Evolutionary conservation across 2,888 invertebrate species (phyloP).

Genomic region (Hartigia nigra): DNA sequence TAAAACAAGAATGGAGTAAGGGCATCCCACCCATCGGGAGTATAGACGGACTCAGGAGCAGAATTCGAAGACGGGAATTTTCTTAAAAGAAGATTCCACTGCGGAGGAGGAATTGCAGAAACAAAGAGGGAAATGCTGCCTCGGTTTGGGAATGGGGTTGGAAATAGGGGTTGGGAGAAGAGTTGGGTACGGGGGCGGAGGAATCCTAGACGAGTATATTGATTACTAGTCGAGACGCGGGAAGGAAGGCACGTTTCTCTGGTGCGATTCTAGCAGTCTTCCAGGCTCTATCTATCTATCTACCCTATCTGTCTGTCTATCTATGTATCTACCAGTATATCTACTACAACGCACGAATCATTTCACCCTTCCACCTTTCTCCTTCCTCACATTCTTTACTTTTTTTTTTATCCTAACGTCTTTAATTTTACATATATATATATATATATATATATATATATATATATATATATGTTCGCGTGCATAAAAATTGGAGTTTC

Average conservation of each 20-base stretch:
- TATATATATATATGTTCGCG: not conserved
- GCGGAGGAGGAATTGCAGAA: conserved; percentile 32
- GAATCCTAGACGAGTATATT: conserved; percentile 44
- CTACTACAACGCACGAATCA: not conserved
- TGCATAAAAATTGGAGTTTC: no score
- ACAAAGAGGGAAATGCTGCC: conserved; percentile 38
- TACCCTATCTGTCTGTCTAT: not conserved
- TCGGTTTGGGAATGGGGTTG: conserved; percentile 16
- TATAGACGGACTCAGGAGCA: not conserved
- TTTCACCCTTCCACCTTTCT: not conserved
- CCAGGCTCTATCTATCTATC: not conserved
- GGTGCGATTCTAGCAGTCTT: not conserved
- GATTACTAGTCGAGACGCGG: conserved; percentile 38
- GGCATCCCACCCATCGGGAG: not conserved
- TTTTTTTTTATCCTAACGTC: not conserved
- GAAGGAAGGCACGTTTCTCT: conserved; percentile 3
- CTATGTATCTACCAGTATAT: not conserved
- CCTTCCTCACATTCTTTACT: not conserved
- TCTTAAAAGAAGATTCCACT: conserved; percentile 36
- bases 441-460: not conserved
- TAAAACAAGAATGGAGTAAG: not conserved
- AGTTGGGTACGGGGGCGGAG: conserved; percentile 13
- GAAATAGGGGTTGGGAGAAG: conserved; percentile 8
- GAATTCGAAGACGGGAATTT: conserved; percentile 23
- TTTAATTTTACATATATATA: not conserved